Conservation (phyloP, 1,140 invertebrate genomes). For the Euglossa dilemma region DNA sequence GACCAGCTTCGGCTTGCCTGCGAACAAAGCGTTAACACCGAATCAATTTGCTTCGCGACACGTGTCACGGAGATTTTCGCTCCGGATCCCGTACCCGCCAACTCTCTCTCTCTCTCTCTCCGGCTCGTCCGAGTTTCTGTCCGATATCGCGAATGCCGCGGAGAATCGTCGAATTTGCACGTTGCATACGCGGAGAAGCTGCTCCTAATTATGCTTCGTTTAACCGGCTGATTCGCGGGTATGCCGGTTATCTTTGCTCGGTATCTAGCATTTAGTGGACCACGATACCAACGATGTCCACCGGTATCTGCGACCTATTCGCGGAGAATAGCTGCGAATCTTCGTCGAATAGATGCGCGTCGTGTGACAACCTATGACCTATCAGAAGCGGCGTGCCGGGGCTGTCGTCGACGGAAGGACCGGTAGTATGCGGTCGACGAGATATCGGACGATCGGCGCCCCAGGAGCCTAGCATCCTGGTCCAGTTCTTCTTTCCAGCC, state of each 20-base stretch:
- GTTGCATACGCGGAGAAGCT: not conserved
- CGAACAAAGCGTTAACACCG: constrained; percentile 34
- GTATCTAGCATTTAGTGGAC: not conserved
- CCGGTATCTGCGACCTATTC: constrained; percentile 18
- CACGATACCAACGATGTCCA: not conserved
- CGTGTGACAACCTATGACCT: not conserved
- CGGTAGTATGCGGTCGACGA: not conserved
- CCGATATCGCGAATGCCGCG: not conserved
- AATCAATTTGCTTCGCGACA: constrained; percentile 25
- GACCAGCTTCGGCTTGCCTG: constrained; percentile 8
- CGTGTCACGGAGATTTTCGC: not conserved
- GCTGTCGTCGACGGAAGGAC: not conserved
- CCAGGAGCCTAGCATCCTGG: not conserved
- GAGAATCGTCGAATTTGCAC: not conserved
- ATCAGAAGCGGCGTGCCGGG: not conserved
- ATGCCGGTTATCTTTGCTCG: not conserved
- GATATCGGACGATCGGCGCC: not conserved
- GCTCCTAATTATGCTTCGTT: not conserved
- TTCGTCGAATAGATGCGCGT: constrained; percentile 33
- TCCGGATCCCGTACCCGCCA: no score
- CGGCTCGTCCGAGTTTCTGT: not conserved
- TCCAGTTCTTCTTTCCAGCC: not conserved
- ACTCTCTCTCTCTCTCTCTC: no score
- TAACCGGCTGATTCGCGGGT: constrained; percentile 9
- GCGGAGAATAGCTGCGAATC: constrained; percentile 13